These are phyloP conservation scores for Toxotes chatareus DNA, from an alignment of 2,113 vertebrate species.

Conservation along the genomic window DNA sequence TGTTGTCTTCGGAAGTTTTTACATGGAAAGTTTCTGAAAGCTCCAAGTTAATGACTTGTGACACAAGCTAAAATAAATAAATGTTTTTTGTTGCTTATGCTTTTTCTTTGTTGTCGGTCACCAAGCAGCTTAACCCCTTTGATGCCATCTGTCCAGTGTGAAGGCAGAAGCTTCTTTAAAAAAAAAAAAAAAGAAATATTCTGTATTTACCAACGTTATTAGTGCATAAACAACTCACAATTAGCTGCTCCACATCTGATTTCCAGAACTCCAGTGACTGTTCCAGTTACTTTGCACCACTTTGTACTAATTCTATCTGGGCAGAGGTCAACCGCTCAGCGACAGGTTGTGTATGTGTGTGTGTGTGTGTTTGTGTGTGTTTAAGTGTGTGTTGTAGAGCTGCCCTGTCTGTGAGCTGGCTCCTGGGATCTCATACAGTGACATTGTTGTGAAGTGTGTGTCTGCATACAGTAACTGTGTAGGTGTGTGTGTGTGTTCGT, in stretches of 20 bases:
- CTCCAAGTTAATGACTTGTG: neutral
- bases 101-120: neutral
- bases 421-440: slow-evolving; percentile 59
- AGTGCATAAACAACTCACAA: neutral
- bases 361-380: slow-evolving; percentile 39
- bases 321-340: slow-evolving; percentile 43
- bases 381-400: slow-evolving; percentile 56
- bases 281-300: slow-evolving; percentile 57
- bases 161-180: neutral
- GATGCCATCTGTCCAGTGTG: neutral
- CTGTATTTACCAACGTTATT: neutral
- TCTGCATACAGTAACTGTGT: slow-evolving; percentile 20
- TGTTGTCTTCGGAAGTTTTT: neutral
- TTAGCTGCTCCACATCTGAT: slow-evolving; percentile 37
- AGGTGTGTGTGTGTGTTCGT: slow-evolving; percentile 42
- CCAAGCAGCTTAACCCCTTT: neutral
- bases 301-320: slow-evolving; percentile 43
- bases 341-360: slow-evolving; percentile 24
- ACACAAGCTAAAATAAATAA: neutral
- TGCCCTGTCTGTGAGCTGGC: slow-evolving; percentile 75
- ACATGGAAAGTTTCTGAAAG: neutral
- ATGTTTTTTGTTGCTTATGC: neutral
- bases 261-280: slow-evolving; percentile 36
- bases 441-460: slow-evolving; percentile 46
- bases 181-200: neutral